Conservation (phyloP, 1,140 invertebrate genomes). For the Planococcus citri region DNA sequence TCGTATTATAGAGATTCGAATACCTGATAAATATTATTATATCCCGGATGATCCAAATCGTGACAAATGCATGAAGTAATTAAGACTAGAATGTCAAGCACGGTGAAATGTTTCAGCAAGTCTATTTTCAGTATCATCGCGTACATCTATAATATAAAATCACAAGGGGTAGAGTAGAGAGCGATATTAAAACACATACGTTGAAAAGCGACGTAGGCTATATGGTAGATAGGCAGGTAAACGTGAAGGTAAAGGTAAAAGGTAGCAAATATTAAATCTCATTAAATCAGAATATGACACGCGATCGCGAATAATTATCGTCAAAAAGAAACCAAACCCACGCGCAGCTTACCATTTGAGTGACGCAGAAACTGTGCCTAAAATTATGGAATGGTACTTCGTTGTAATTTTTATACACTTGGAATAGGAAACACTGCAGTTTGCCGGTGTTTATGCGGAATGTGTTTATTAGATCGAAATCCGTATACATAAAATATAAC, state of each 20-base stretch:
- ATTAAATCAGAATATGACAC: neutral
- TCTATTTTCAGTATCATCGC: constrained; percentile 65
- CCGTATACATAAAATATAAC: constrained; percentile 71
- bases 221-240: no score
- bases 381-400: constrained; percentile 86
- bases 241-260: no score
- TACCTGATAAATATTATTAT: constrained; percentile 76
- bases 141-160: constrained; percentile 55
- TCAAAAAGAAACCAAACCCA: neutral
- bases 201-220: neutral
- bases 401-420: constrained; percentile 79
- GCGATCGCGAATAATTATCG: neutral
- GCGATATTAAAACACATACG: neutral
- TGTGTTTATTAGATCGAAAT: constrained; percentile 58
- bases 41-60: constrained; percentile 83
- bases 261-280: neutral
- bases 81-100: constrained; percentile 63
- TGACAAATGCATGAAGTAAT: constrained; percentile 77
- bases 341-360: constrained; percentile 64
- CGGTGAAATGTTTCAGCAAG: constrained; percentile 51
- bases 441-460: constrained; percentile 62
- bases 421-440: constrained; percentile 58
- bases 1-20: no score
- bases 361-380: constrained; percentile 76
- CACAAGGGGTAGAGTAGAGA: neutral